Conservation (phyloP, 2,113 vertebrate species). For the Pollachius pollachius region DNA sequence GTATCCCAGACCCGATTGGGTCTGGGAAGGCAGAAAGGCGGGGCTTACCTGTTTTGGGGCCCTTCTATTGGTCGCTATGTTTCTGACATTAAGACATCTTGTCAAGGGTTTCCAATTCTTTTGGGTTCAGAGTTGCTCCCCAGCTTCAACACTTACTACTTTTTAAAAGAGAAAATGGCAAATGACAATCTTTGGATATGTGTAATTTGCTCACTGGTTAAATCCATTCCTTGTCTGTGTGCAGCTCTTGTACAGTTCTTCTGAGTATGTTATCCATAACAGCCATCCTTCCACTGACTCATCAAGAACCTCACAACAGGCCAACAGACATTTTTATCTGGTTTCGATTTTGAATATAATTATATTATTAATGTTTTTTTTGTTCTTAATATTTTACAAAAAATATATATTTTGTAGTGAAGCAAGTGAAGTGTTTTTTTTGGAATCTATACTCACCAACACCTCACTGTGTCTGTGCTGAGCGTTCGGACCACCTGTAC, state of each 20-base stretch:
- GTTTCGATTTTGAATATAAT: conserved; percentile 57
- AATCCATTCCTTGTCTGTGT: conserved; percentile 28
- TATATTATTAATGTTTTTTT: conserved; percentile 46
- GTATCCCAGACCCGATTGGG: too few species aligned
- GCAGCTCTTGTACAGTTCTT: conserved; percentile 47
- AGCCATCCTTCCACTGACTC: conserved; percentile 35
- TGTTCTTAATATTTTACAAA: neutral
- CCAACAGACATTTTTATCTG: conserved; percentile 50
- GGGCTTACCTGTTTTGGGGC: too few species aligned
- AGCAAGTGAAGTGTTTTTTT: conserved; percentile 58
- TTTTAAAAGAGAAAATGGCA: conserved; percentile 59
- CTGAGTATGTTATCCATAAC: conserved; percentile 60
- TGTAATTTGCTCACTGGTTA: conserved; percentile 56
- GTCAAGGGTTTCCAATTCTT: neutral
- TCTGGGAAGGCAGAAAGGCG: too few species aligned
- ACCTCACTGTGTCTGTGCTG: conserved; percentile 52
- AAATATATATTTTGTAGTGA: conserved; percentile 66
- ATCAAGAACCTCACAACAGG: conserved; percentile 17
- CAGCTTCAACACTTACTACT: conserved; percentile 36
- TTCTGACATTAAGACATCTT: too few species aligned
- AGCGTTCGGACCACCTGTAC: conserved; percentile 60
- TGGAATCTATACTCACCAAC: conserved; percentile 39
- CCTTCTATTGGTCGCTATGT: too few species aligned
- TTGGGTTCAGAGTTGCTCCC: neutral
- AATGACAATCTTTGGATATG: conserved; percentile 76